phyloP scores from a whole-genome alignment of 1,140 invertebrate species.

The Diabrotica virgifera region DNA sequence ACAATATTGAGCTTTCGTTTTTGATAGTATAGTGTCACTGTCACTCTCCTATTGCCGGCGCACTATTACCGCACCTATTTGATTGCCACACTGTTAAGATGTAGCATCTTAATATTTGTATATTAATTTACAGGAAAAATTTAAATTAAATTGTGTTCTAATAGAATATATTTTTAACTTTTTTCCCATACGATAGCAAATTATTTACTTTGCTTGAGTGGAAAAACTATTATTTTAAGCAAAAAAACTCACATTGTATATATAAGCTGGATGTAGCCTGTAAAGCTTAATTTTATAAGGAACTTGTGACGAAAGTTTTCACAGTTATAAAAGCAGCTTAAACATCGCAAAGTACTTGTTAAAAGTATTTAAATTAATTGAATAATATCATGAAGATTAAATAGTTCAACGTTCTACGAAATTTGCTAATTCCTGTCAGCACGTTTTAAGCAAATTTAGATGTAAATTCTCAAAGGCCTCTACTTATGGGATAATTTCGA shows the following conservation, averaged over 20 bases:
- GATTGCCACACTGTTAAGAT: too few species aligned
- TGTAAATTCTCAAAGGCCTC: neutral
- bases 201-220: too few species aligned
- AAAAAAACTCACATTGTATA: neutral
- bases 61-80: too few species aligned
- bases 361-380: slow-evolving; percentile 18
- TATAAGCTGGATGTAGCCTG: neutral
- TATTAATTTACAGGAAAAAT: too few species aligned
- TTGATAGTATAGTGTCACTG: too few species aligned
- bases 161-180: too few species aligned
- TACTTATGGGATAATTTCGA: neutral
- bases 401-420: neutral
- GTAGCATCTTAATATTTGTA: too few species aligned
- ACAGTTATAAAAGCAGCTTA: slow-evolving; percentile 13
- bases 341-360: slow-evolving; percentile 16
- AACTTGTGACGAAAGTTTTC: slow-evolving; percentile 8
- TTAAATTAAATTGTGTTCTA: too few species aligned
- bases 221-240: too few species aligned
- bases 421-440: slow-evolving; percentile 11
- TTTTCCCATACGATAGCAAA: too few species aligned
- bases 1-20: too few species aligned
- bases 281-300: slow-evolving; percentile 7
- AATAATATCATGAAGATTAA: slow-evolving; percentile 16
- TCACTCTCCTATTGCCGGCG: too few species aligned
- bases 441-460: slow-evolving; percentile 5